Conservation (phyloP, 2,888 invertebrate genomes). For the Coelopa pilipes region DNA sequence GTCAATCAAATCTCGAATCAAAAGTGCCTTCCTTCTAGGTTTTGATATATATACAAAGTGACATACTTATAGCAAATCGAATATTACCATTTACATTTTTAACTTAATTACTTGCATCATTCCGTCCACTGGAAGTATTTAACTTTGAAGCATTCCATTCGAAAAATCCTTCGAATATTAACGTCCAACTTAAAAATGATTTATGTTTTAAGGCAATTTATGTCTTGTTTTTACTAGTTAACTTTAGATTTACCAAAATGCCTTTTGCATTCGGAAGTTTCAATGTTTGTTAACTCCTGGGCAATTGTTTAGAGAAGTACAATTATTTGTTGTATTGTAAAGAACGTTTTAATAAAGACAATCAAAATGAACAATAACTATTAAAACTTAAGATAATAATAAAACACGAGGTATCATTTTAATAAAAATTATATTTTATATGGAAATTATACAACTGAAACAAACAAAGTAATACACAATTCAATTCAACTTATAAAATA, state of each 20-base stretch:
- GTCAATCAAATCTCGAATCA: too few relatives aligned
- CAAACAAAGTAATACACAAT: too few relatives aligned
- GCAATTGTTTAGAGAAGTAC: too few relatives aligned
- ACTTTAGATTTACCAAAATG: background rate
- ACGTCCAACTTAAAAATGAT: background rate
- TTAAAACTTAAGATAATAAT: background rate
- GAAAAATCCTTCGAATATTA: background rate
- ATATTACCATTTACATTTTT: background rate
- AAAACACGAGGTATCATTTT: background rate
- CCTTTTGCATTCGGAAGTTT: background rate
- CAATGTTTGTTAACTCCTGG: background rate
- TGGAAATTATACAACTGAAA: too few relatives aligned
- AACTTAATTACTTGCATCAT: slow-evolving; percentile 14
- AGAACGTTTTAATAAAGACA: too few relatives aligned
- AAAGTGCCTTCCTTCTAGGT: slow-evolving; percentile 9
- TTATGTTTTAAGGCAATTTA: background rate
- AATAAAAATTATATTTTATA: background rate
- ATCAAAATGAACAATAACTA: background rate
- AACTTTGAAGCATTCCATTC: background rate
- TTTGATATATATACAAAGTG: background rate
- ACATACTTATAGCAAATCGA: background rate
- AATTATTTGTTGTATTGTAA: too few relatives aligned
- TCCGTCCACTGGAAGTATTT: slow-evolving; percentile 31
- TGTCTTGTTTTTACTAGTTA: background rate
- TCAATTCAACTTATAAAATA: too few relatives aligned